Evolutionary conservation across 1,140 invertebrate species (phyloP).

Genomic region (Pseudomyrmex concolor): DNA sequence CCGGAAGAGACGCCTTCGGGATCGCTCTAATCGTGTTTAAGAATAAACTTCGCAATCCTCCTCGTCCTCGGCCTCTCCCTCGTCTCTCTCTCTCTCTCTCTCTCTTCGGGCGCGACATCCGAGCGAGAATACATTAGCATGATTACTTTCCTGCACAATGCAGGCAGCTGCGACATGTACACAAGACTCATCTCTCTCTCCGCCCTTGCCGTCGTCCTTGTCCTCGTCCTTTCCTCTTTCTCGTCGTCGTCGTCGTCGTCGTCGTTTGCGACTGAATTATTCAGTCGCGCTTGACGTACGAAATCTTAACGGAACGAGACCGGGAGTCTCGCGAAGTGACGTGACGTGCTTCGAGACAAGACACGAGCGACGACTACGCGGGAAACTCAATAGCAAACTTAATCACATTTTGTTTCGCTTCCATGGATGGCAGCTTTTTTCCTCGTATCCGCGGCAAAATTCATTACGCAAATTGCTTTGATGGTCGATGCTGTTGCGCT

Average conservation of each 20-base stretch:
- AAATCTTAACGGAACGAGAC: conserved; percentile 65
- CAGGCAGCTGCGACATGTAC: conserved; percentile 72
- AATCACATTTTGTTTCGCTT: conserved; percentile 51
- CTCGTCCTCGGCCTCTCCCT: conserved; percentile 19
- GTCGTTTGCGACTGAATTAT: conserved; percentile 67
- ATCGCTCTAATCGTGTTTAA: conserved; percentile 73
- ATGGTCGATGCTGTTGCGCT: conserved; percentile 30
- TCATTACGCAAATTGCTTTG: conserved; percentile 56
- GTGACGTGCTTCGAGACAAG: not conserved
- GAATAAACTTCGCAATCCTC: conserved; percentile 70
- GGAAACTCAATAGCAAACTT: conserved; percentile 52
- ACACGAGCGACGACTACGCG: not conserved
- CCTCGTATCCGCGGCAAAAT: conserved; percentile 30
- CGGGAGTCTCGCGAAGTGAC: not conserved
- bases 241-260: not conserved
- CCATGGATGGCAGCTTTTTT: conserved; percentile 16
- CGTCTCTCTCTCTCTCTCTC: not conserved
- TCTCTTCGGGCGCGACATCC: conserved; percentile 45
- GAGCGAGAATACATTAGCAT: conserved; percentile 73
- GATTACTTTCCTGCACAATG: conserved; percentile 74
- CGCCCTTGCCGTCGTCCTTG: not conserved
- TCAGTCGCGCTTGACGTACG: conserved; percentile 66
- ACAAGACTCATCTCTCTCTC: conserved; percentile 65
- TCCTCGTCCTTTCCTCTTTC: not conserved
- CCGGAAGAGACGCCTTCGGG: conserved; percentile 38